Base-by-base conservation (phyloP, 1,140 invertebrate species). In the Amphibalanus amphitrite region DNA sequence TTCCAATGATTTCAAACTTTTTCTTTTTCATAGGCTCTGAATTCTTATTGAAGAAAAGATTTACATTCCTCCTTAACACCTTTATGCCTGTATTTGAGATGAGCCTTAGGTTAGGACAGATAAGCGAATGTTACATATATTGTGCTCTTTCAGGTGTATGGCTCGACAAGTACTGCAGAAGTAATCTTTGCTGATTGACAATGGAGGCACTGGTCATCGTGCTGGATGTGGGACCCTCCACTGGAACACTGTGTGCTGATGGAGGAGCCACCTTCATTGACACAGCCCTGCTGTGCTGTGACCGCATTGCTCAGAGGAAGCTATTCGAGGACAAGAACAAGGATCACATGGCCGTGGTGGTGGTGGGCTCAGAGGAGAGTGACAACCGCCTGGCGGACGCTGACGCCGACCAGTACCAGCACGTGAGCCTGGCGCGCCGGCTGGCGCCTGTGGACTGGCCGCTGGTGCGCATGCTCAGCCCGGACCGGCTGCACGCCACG, bases 281-380 rank as follows among this genome's bases (percentile, higher is more conserved):
- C 10, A 59, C 47, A 20, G 47, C 47, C 1, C 47, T 59, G 47
- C 47, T 8, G 10, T 59, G 47, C 47, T 59, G 47, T 20, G 47
- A 59, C 47, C 47, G 47, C 47, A 23, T 59, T 20, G 47, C 20
- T 1, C 47, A 59, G 47, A 8, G 47, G 13, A 59, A 83, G 82
- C 80, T 83, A 73, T 84, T 84, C 78, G 78, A 81, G n/a, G 75
- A 73, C 8, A 81, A 83, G 72, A 82, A 81, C 17, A 82, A 82
- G 76, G 83, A 84, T 78, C 81, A 82, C 75, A 74, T 84, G 26
- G 80, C 79, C 28, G 72, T 84, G 28, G 75, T 84, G 23, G 71
- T 83, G 70, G 79, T 82, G 77, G 82, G 83, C 1, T 80, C 82
- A n/a, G 71, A 77, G 29, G 78, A 79, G 20, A 83, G 82, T 20